Conservation (phyloP, 2,113 vertebrate genomes). For the Tonatia bakeri region DNA sequence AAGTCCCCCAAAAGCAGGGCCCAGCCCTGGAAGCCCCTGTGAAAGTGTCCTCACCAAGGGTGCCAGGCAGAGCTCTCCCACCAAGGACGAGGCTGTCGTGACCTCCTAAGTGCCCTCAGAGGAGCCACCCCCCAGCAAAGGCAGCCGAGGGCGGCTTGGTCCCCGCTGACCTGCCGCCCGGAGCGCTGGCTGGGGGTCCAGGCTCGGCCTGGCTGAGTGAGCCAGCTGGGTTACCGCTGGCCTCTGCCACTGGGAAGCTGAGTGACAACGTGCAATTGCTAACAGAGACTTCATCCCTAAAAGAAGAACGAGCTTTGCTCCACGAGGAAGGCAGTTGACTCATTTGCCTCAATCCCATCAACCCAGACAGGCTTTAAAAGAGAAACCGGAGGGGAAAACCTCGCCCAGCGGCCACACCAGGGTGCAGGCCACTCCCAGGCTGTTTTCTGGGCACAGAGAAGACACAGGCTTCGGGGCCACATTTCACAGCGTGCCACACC, state of each 20-base stretch:
- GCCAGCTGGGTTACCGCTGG: not conserved
- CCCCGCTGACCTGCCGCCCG: not conserved
- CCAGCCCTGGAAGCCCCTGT: too few relatives aligned
- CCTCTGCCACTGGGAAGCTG: not conserved
- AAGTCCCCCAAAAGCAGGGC: too few relatives aligned
- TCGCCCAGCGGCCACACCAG: not conserved
- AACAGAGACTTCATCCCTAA: not conserved
- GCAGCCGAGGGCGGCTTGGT: fast-evolving
- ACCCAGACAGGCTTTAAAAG: not conserved
- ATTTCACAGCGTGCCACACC: fast-evolving
- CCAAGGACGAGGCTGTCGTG: fast-evolving
- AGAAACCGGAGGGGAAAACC: not conserved
- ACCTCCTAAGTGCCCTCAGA: not conserved
- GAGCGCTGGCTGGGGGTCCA: not conserved
- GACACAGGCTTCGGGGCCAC: fast-evolving
- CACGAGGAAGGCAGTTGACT: conserved; percentile 1
- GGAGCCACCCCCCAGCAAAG: not conserved
- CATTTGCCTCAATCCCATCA: not conserved
- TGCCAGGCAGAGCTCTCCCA: not conserved
- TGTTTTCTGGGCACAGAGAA: not conserved
- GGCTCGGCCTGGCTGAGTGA: fast-evolving
- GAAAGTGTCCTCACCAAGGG: not conserved
- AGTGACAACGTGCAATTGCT: not conserved
- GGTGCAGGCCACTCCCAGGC: not conserved
- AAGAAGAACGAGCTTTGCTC: not conserved